phyloP scores from a whole-genome alignment of 2,113 vertebrate species.

The Enhydra lutris region DNA sequence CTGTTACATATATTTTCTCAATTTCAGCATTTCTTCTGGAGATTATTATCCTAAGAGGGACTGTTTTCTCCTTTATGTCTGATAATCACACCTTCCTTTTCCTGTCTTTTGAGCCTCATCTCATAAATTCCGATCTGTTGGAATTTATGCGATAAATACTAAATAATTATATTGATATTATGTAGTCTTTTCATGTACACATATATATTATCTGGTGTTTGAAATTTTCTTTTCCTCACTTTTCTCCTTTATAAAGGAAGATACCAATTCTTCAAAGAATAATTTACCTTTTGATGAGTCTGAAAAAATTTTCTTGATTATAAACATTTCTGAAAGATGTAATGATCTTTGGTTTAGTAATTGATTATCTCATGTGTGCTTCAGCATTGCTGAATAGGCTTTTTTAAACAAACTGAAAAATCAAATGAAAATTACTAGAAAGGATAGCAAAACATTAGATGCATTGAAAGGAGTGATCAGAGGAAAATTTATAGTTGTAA shows the following conservation, averaged over 20 bases:
- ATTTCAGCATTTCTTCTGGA: slow-evolving; percentile 15
- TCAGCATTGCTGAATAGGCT: background rate
- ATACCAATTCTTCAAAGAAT: background rate
- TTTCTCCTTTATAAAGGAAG: background rate
- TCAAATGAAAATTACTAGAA: background rate
- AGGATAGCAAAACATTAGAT: background rate
- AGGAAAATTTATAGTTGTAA: background rate
- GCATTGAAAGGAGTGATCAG: background rate
- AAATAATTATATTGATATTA: background rate
- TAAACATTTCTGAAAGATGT: slow-evolving; percentile 8
- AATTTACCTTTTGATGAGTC: background rate
- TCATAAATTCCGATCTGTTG: background rate
- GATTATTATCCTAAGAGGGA: background rate
- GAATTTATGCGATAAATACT: slow-evolving; percentile 17
- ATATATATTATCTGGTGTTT: background rate
- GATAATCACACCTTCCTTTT: background rate
- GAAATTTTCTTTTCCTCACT: background rate
- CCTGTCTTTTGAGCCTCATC: background rate
- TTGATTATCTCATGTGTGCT: background rate
- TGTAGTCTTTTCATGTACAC: background rate
- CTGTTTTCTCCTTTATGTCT: background rate
- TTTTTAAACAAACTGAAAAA: background rate
- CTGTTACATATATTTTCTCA: slow-evolving; percentile 1
- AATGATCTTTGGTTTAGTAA: background rate
- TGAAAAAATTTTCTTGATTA: background rate